These are phyloP conservation scores for Philaenus spumarius DNA, from an alignment of 1,140 invertebrate genomes.

Conservation along the genomic window DNA sequence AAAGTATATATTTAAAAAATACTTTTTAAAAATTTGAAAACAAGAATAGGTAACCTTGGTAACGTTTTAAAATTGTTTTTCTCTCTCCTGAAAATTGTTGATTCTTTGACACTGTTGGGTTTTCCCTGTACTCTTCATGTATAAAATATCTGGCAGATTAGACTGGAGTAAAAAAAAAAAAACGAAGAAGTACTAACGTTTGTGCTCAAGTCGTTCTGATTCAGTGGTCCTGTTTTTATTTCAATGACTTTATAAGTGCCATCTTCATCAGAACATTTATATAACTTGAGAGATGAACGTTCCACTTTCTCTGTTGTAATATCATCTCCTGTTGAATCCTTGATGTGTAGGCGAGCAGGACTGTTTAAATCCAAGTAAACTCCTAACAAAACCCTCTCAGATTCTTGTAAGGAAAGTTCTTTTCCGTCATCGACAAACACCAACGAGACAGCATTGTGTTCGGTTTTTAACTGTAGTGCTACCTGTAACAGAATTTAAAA, in stretches of 20 bases:
- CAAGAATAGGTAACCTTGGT: no score
- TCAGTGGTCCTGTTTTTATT: constrained; percentile 76
- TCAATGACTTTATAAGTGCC: constrained; percentile 82
- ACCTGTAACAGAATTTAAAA: constrained; percentile 33
- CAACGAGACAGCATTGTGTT: constrained; percentile 45
- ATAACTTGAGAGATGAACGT: constrained; percentile 49
- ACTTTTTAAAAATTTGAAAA: no score
- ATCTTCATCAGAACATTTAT: constrained; percentile 64
- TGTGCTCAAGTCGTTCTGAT: constrained; percentile 70
- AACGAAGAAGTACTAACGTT: constrained; percentile 44
- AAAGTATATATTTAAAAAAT: no score
- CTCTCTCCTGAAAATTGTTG: no score
- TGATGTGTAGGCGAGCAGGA: constrained; percentile 28
- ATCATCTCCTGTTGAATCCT: constrained; percentile 35
- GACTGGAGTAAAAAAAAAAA: neutral
- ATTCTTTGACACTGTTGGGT: no score
- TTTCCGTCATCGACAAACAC: constrained; percentile 80
- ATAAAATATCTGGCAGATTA: no score
- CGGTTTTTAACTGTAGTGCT: constrained; percentile 39
- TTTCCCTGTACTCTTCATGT: no score
- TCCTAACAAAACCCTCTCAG: constrained; percentile 59
- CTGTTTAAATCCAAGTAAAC: constrained; percentile 58
- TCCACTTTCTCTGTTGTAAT: constrained; percentile 36
- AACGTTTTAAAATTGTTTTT: no score
- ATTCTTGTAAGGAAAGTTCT: constrained; percentile 60